These are phyloP conservation scores for Polyergus mexicanus DNA, from an alignment of 1,140 invertebrate genomes.

Conservation along the genomic window DNA sequence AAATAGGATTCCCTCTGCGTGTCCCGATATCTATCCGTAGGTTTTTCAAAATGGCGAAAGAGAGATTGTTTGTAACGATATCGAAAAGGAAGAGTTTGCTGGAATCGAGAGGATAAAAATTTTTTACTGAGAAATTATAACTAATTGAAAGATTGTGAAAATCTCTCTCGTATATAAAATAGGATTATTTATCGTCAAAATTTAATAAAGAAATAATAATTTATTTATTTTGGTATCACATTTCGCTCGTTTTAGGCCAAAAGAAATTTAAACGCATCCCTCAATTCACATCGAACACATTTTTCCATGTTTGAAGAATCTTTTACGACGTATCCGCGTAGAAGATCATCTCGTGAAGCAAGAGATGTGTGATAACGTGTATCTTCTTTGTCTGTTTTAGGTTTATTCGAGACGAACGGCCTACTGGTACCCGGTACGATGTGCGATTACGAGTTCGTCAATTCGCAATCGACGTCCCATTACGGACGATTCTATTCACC, in stretches of 20 bases:
- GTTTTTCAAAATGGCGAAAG: background rate
- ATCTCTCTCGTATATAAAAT: background rate
- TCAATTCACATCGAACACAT: too few species aligned
- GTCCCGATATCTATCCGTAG: background rate
- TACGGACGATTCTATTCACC: constrained; percentile 94
- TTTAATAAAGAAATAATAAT: too few species aligned
- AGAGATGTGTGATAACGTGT: background rate
- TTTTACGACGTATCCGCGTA: too few species aligned
- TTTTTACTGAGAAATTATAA: background rate
- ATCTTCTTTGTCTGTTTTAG: constrained; percentile 86
- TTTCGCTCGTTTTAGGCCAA: too few species aligned
- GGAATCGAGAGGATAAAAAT: background rate
- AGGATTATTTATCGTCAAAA: background rate
- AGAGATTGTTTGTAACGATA: background rate
- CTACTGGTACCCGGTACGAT: constrained; percentile 89
- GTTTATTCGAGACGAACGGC: constrained; percentile 91
- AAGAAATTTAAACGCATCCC: too few species aligned
- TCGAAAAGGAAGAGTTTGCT: background rate
- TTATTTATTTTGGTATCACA: too few species aligned
- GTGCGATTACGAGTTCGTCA: constrained; percentile 93
- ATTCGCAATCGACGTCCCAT: constrained; percentile 88
- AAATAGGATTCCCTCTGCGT: constrained; percentile 14
- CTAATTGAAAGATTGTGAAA: background rate
- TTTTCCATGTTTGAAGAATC: too few species aligned
- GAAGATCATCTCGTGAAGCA: too few species aligned